phyloP scores from a whole-genome alignment of 2,888 invertebrate species.

The Archips xylosteana region DNA sequence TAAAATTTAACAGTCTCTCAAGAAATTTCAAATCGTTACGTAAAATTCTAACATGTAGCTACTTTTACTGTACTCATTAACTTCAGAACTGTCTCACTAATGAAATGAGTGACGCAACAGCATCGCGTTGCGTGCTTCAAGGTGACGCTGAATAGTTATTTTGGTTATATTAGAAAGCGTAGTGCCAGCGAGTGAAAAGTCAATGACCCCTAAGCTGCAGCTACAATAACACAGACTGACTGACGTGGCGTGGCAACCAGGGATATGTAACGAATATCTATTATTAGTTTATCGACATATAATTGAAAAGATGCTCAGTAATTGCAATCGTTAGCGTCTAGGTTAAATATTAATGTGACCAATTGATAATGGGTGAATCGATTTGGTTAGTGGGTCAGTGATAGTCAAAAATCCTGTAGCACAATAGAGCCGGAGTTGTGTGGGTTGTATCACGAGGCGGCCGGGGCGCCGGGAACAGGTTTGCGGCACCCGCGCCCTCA shows the following conservation, averaged over 20 bases:
- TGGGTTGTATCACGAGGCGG: constrained; percentile 47
- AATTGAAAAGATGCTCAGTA: constrained; percentile 58
- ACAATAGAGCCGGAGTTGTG: constrained; percentile 52
- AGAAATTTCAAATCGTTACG: constrained; percentile 25
- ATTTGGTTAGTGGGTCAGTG: constrained; percentile 76
- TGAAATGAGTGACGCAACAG: constrained; percentile 69
- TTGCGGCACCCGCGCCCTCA: constrained; percentile 61
- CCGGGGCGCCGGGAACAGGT: constrained; percentile 68
- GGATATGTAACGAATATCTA: constrained; percentile 12
- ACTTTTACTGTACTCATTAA: constrained; percentile 38
- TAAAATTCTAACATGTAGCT: constrained; percentile 26
- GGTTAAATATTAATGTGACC: constrained; percentile 51
- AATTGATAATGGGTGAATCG: constrained; percentile 59
- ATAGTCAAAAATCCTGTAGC: constrained; percentile 56
- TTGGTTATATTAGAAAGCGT: constrained; percentile 83
- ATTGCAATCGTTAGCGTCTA: constrained; percentile 47
- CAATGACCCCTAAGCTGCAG: constrained; percentile 64
- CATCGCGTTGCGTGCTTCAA: constrained; percentile 72
- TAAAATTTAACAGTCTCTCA: constrained; percentile 27
- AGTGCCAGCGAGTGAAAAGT: constrained; percentile 67
- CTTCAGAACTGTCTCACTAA: constrained; percentile 53
- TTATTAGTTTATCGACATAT: constrained; percentile 34
- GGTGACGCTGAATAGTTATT: constrained; percentile 80
- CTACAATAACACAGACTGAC: constrained; percentile 21
- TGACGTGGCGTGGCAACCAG: constrained; percentile 9